Evolutionary conservation across 2,888 invertebrate genomes (phyloP), one percentile per base, ranked within the genome.

Genomic region (Lissonota sp.): DNA sequence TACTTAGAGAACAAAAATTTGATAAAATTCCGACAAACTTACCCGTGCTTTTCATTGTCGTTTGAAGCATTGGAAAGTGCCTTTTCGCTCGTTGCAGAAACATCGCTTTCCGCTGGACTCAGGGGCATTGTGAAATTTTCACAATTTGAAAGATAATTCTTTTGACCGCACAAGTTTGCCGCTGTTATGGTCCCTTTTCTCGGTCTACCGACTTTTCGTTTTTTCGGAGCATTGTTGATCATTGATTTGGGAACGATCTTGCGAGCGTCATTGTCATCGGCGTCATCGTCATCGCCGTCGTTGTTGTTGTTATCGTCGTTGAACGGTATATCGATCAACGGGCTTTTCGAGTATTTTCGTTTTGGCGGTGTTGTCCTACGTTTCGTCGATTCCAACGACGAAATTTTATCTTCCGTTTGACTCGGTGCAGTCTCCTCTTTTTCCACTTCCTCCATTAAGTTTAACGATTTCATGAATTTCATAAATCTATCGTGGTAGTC

Each of bases 41-140:
- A 7, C 14, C 16, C n/a, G 3, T 39, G 67, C 92, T 90, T 89
- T 84, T 88, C 92, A 37, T 92, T 92, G 71, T 92, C 91, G 81
- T 89, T 91, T n/a, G 86, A 79, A 6, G 83, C 79, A 75, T 86
- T 87, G 14, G 86, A 87, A 4, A 88, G 84, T 57, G 86, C 84
- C 80, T 92, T 92, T 53, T 92, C 92, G 69, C 91, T 91, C 6
- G 88, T 89, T 0, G 90, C 92, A 2, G 93, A 93, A 16, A 92
- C 91, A 76, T 93, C 93, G 82, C 92, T 93, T 66, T 93, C 93
- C 37, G 26, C 26, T 26, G 93, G 93, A 80, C 93, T 93, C 12
- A 91, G 81, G 5, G 93, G 93, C 90, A 93, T 90, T 1, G 90
- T 88, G 60, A 92, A 91, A 83, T 91, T 91, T 72, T 92, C 92